Evolutionary conservation across 2,113 vertebrate species (phyloP), one percentile per base, ranked within the genome.

Genomic region (Pteronura brasiliensis): DNA sequence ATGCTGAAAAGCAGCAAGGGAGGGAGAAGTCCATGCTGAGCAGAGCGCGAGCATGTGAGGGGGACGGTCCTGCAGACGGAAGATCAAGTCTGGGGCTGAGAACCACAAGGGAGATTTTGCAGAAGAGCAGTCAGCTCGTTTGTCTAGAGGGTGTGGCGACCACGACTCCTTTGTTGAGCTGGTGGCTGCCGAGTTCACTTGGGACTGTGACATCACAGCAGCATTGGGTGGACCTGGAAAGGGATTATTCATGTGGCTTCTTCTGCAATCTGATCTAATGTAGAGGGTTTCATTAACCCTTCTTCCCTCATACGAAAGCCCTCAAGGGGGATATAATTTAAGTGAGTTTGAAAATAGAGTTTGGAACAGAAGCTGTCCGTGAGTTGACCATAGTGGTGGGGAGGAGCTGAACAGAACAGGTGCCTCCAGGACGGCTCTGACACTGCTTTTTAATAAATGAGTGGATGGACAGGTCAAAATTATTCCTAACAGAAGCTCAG

Each of bases 1-100:
- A 6, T 25, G 11, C 47, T 55, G 2, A n/a, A 31, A 23, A 52
- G 10, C 23, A 31, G 34, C 49, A 0, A 31, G 17, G 39, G 34
- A n/a, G 4, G n/a, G 42, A 61, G 11, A 49, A 15, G 23, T 42
- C 9, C 23, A 3, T 1, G n/a, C 25, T 15, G 36, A 25, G 39
- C 57, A 27, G 14, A 69, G 4, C 0, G 0, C 1, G 0, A 3
- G 31, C 17, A 7, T 31, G 9, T 21, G 11, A 20, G 1, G 52
- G 52, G 7, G 42, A 11, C 39, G 11, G 7, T 42, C 77, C 71
- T 21, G 57, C 18, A 6, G 20, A 4, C 1, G 25, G 21, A 2
- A 15, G 39, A 3, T 7, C 11, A 3, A 7, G 1, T 2, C 18
- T 0, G 21, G 47, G 23, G 59, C 65, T 3, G 12, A 17, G 15